phyloP scores from a whole-genome alignment of 2,797 vertebrate genomes.

The Aulostomus chinensis region DNA sequence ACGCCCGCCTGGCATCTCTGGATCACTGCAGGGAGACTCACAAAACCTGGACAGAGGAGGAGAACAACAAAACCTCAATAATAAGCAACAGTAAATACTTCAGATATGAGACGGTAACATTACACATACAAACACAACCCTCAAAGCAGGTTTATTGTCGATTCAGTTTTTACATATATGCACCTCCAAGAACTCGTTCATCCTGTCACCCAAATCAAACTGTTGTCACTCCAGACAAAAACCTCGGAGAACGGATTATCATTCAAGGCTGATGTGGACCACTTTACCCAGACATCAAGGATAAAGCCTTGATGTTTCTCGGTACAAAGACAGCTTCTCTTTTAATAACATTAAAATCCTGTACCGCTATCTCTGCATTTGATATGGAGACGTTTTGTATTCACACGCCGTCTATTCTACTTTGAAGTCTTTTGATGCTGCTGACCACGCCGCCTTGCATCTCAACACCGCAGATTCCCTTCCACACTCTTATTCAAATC shows the following conservation, averaged over 20 bases:
- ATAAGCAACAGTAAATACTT: too few species aligned
- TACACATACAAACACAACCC: too few species aligned
- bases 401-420: constrained; percentile 31
- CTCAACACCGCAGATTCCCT: constrained; percentile 18
- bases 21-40: constrained; percentile 94
- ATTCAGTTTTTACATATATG: too few species aligned
- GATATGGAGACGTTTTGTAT: constrained; percentile 45
- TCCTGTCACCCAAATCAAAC: constrained; percentile 14
- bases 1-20: constrained; percentile 91
- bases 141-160: too few species aligned
- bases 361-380: constrained; percentile 38
- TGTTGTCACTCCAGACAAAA: constrained; percentile 14
- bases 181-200: constrained; percentile 9
- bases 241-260: constrained; percentile 20
- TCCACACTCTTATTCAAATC: constrained; percentile 28
- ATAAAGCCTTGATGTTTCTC: constrained; percentile 27
- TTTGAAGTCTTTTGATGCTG: constrained; percentile 54
- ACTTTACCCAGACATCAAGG: constrained; percentile 25
- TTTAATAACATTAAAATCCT: constrained; percentile 33
- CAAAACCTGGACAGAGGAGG: constrained; percentile 92
- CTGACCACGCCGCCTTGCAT: constrained; percentile 21
- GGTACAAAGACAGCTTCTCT: constrained; percentile 29
- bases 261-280: constrained; percentile 30
- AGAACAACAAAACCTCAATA: too few species aligned
- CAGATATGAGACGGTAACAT: too few species aligned